phyloP scores from a whole-genome alignment of 37 sponge, comb jelly and placozoan species.

The Petrosia ficiformis region DNA sequence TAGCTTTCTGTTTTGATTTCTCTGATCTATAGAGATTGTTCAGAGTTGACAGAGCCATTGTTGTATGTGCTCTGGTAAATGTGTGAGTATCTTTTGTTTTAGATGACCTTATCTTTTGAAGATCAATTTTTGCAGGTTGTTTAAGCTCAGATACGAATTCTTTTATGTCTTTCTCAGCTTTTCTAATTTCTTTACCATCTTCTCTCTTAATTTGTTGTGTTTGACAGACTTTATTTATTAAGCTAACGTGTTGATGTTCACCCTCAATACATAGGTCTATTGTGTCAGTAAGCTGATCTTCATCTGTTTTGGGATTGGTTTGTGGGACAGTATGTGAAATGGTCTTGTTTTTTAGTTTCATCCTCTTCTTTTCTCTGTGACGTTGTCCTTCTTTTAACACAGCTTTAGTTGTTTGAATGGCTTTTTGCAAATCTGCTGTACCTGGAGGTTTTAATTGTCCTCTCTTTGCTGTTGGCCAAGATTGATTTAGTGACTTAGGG shows the following conservation, averaged over 20 bases:
- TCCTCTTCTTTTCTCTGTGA: constrained; percentile 13
- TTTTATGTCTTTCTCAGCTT: constrained; percentile 38
- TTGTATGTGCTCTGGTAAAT: constrained; percentile 31
- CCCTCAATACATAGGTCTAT: background rate
- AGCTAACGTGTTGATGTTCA: background rate
- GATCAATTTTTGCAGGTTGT: constrained; percentile 8
- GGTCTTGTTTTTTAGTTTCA: no score
- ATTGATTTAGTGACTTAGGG: background rate
- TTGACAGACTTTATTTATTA: background rate
- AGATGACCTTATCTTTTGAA: background rate
- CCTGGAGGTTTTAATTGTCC: no score
- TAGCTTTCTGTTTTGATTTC: constrained; percentile 7
- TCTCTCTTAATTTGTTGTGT: constrained; percentile 7
- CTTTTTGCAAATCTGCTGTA: background rate
- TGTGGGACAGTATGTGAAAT: no score
- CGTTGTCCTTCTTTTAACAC: no score
- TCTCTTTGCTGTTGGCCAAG: background rate
- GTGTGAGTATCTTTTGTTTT: constrained; percentile 41
- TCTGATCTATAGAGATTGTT: constrained; percentile 29
- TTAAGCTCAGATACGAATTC: background rate
- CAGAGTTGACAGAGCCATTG: constrained; percentile 49
- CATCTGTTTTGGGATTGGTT: no score
- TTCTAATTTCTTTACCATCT: constrained; percentile 28
- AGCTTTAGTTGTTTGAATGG: background rate
- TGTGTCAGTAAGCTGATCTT: background rate